Conservation (phyloP, 2,888 invertebrate genomes). For the Dastarcus helophoroides region DNA sequence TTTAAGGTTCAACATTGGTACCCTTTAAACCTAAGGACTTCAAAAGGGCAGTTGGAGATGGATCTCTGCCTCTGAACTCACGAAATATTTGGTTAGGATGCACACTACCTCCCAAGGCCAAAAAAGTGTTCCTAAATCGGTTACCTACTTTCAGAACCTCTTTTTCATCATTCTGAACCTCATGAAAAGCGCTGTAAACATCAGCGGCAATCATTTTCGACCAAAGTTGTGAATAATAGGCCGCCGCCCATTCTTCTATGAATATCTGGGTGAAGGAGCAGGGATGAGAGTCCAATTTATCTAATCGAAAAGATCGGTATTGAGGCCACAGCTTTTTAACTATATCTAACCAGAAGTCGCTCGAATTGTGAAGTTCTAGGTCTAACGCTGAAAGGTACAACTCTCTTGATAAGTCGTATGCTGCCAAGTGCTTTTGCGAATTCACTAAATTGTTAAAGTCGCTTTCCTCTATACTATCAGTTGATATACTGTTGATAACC, state of each 20-base stretch:
- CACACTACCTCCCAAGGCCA: constrained; percentile 71
- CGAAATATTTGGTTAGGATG: constrained; percentile 79
- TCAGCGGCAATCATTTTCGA: constrained; percentile 85
- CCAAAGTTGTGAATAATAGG: constrained; percentile 79
- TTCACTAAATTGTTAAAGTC: constrained; percentile 53
- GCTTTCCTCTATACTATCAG: constrained; percentile 57
- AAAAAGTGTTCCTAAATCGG: constrained; percentile 70
- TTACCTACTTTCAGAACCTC: constrained; percentile 49
- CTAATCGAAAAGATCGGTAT: constrained; percentile 63
- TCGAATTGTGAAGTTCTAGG: constrained; percentile 64
- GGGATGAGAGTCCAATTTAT: constrained; percentile 72
- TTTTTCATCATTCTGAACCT: constrained; percentile 44
- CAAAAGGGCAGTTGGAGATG: constrained; percentile 70
- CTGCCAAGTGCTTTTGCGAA: constrained; percentile 63
- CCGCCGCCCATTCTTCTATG: constrained; percentile 72
- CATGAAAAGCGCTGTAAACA: constrained; percentile 73
- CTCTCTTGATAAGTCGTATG: constrained; percentile 66
- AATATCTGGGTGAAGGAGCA: constrained; percentile 78
- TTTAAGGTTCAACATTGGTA: no score
- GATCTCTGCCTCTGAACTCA: constrained; percentile 84
- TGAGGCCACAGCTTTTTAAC: constrained; percentile 69
- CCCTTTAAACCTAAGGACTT: constrained; percentile 44
- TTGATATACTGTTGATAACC: constrained; percentile 50
- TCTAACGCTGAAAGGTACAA: constrained; percentile 75
- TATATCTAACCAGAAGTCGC: constrained; percentile 73